These are phyloP conservation scores for Mactromeris polynyma DNA, from an alignment of 2,888 invertebrate genomes.

Conservation along the genomic window DNA sequence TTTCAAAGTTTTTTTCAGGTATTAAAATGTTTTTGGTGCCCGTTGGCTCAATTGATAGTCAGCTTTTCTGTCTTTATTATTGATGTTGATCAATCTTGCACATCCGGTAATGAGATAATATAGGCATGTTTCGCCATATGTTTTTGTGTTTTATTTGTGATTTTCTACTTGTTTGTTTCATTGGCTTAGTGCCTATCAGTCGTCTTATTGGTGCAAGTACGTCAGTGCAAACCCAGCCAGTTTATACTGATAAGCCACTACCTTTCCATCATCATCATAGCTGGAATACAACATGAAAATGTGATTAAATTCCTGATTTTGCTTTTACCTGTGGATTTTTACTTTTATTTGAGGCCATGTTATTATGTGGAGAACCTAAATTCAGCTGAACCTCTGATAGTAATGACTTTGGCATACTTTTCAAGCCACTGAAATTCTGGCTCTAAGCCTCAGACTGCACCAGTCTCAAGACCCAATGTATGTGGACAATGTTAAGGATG, in stretches of 20 bases:
- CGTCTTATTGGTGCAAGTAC: background rate
- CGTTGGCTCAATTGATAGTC: too few relatives aligned
- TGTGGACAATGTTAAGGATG: too few relatives aligned
- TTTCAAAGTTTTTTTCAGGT: too few relatives aligned
- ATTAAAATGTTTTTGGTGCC: too few relatives aligned
- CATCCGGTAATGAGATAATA: background rate
- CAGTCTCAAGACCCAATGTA: too few relatives aligned
- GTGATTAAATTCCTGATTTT: slow-evolving; percentile 3
- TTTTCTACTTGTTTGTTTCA: background rate
- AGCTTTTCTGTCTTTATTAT: too few relatives aligned
- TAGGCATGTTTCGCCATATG: background rate
- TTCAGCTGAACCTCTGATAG: too few relatives aligned
- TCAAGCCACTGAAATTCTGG: too few relatives aligned
- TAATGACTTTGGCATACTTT: too few relatives aligned
- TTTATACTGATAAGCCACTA: slow-evolving; percentile 16
- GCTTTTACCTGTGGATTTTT: background rate
- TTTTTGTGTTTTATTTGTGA: slow-evolving; percentile 15
- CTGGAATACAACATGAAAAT: background rate
- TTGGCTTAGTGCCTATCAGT: background rate
- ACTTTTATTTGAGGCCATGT: background rate
- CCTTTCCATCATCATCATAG: background rate
- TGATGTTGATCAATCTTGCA: background rate
- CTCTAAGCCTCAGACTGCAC: too few relatives aligned
- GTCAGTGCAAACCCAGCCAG: slow-evolving; percentile 10
- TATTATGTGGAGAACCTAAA: too few relatives aligned